Conservation (phyloP, 2,888 invertebrate species). For the Laspeyria flexula region DNA sequence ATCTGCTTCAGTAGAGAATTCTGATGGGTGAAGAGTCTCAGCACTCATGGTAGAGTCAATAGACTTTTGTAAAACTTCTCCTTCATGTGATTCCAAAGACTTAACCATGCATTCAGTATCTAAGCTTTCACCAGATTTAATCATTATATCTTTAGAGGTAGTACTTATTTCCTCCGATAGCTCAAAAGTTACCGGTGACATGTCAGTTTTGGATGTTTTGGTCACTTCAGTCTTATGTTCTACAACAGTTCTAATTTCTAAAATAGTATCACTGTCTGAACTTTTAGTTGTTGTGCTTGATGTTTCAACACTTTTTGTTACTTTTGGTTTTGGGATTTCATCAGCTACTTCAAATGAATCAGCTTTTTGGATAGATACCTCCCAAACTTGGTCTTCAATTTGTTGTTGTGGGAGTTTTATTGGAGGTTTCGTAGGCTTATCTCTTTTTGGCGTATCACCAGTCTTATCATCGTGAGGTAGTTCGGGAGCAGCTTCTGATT, state of each 20-base stretch:
- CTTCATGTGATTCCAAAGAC: constrained; percentile 82
- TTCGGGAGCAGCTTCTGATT: constrained; percentile 83
- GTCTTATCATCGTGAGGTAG: constrained; percentile 77
- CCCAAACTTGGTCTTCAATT: constrained; percentile 79
- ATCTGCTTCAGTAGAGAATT: constrained; percentile 82
- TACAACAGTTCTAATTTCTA: constrained; percentile 60
- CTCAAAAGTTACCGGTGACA: constrained; percentile 74
- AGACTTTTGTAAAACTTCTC: constrained; percentile 81
- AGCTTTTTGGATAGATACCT: constrained; percentile 74
- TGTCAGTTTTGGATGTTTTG: constrained; percentile 70
- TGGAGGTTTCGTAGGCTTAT: constrained; percentile 70
- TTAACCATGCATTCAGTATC: constrained; percentile 84
- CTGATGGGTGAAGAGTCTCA: constrained; percentile 82
- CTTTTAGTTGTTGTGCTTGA: constrained; percentile 56
- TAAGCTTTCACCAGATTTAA: constrained; percentile 82
- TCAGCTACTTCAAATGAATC: constrained; percentile 72
- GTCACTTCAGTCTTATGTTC: constrained; percentile 60
- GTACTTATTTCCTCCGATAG: constrained; percentile 75
- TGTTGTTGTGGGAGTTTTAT: constrained; percentile 77
- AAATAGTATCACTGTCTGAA: constrained; percentile 58
- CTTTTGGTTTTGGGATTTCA: constrained; percentile 59
- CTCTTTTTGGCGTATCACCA: constrained; percentile 72
- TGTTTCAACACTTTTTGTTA: constrained; percentile 48
- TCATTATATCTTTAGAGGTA: constrained; percentile 79
- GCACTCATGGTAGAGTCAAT: constrained; percentile 83